Percentiles rank a stretch among this genome's conserved stretches.
Evolutionary conservation across 35 echinoderm and acorn worm species (phyloP).

Genomic region (Apostichopus japonicus): DNA sequence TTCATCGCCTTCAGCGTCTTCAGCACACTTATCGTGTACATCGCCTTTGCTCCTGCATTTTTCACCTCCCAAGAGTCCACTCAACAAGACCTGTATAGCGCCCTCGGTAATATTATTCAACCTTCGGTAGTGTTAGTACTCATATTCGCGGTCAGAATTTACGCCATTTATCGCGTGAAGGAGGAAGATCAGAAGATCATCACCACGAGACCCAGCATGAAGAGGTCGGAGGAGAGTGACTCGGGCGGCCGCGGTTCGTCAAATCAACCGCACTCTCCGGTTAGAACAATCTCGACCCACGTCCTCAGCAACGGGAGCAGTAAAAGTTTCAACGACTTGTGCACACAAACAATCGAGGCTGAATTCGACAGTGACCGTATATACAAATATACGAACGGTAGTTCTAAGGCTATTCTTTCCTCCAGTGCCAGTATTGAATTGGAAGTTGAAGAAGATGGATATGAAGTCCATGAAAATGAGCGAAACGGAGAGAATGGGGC

Average conservation of each 20-base stretch:
- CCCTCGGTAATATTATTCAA: slow-evolving; percentile 28
- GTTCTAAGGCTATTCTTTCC: not conserved
- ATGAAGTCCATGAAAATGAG: not conserved
- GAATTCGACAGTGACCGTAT: slow-evolving; percentile 4
- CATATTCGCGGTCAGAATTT: slow-evolving; percentile 27
- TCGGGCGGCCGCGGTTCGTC: not conserved
- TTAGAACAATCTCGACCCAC: not conserved
- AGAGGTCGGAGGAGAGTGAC: not conserved
- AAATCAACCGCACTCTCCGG: not conserved
- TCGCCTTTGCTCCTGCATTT: slow-evolving; percentile 39
- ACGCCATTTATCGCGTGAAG: not conserved
- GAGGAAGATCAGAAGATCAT: slow-evolving; percentile 16
- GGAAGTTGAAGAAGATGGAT: not conserved
- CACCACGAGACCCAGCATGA: not conserved
- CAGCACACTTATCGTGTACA: slow-evolving; percentile 4
- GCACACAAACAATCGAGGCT: slow-evolving; percentile 18
- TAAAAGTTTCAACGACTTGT: slow-evolving; percentile 12
- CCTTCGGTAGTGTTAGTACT: slow-evolving; percentile 13
- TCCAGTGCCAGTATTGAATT: not conserved
- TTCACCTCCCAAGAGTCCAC: not conserved
- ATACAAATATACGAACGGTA: not conserved
- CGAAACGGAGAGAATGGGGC: not conserved
- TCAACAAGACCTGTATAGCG: slow-evolving; percentile 35
- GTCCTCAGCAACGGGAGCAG: not conserved
- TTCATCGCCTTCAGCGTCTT: slow-evolving; percentile 43